Base-by-base conservation (phyloP, 2,113 vertebrate species). In the Stomatorhinus ivindoensis region DNA sequence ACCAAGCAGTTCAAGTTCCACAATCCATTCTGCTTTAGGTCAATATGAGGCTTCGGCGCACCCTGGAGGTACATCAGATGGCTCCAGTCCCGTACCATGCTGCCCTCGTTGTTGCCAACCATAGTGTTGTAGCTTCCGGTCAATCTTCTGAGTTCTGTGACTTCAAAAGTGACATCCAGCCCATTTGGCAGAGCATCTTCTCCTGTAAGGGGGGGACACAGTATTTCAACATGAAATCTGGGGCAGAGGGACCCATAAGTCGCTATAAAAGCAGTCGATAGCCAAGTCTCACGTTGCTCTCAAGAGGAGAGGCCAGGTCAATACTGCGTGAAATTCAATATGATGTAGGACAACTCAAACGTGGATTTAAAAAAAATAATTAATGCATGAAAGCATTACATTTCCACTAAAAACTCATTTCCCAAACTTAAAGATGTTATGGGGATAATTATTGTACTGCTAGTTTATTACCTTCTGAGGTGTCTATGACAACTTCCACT, bases 61-160 rank as follows among this genome's bases (percentile, higher is more conserved):
- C 21, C 44, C 21, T 9, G 42, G 50, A 80, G 42, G 51, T 65
- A 39, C 27, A 89, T 15, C 4, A 44, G 6, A 53, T 90, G 44
- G 48, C 0, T 1, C 48, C 0, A 3, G 92, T 4, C 4, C 90
- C 96, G 93, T 95, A 99, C 98, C 98, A 99, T 99, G 88, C 98
- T 99, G 91, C 98, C 98, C 94, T 99, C 98, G 0, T 99, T 99
- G 95, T 99, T 99, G 88, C 98, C 98, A 27, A 99, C 98, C 98
- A 99, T 98, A 19, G 98, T 99, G 94, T 99, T 99, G 90, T 99
- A 99, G 90, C 97, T 99, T 89, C 98, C 98, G 0, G 98, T 98
- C 65, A 99, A 88, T 58, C 98, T 95, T 93, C 97, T 95, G n/a
- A 99, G 48, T 82, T 99, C 98, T 0, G 96, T 97, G 51, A 99